Evolutionary conservation across 2,797 vertebrate genomes (phyloP).

Genomic region (Schizothorax lantsangensis): DNA sequence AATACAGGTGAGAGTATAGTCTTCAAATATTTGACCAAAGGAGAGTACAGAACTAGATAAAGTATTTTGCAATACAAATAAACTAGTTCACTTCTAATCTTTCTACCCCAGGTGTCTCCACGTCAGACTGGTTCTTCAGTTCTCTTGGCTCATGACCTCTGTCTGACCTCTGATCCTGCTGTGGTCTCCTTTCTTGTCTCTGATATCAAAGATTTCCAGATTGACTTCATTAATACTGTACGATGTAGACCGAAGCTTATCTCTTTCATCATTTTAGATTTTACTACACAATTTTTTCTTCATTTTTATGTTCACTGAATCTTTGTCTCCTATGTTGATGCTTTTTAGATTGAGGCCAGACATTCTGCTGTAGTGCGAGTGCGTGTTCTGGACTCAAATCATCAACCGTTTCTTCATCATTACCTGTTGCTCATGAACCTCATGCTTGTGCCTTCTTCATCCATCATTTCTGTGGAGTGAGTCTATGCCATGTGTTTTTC

Average conservation of each 20-base stretch:
- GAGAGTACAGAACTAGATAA: background rate
- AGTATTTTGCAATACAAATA: background rate
- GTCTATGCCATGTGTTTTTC: conserved; percentile 43
- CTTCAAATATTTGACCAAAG: background rate
- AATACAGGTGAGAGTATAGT: conserved; percentile 67
- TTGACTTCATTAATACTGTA: conserved; percentile 76
- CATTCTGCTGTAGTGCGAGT: conserved; percentile 69
- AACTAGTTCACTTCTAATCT: background rate
- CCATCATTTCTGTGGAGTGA: conserved; percentile 72
- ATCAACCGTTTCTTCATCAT: conserved; percentile 67
- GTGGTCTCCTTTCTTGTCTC: conserved; percentile 67
- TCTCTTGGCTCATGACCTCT: conserved; percentile 74
- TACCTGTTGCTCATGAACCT: conserved; percentile 75
- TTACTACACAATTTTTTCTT: background rate
- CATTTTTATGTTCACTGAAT: background rate
- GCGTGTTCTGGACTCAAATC: conserved; percentile 68
- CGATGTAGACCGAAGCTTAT: background rate
- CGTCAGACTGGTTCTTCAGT: conserved; percentile 68
- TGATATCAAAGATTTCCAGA: conserved; percentile 73
- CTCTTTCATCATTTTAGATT: background rate
- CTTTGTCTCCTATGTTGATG: conserved; percentile 4
- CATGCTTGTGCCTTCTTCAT: conserved; percentile 70
- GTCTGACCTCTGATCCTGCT: conserved; percentile 71
- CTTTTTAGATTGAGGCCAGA: conserved; percentile 73
- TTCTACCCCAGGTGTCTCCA: conserved; percentile 69